Base-by-base conservation (phyloP, 2,888 invertebrate genomes). In the Gymnocheta viridis region DNA sequence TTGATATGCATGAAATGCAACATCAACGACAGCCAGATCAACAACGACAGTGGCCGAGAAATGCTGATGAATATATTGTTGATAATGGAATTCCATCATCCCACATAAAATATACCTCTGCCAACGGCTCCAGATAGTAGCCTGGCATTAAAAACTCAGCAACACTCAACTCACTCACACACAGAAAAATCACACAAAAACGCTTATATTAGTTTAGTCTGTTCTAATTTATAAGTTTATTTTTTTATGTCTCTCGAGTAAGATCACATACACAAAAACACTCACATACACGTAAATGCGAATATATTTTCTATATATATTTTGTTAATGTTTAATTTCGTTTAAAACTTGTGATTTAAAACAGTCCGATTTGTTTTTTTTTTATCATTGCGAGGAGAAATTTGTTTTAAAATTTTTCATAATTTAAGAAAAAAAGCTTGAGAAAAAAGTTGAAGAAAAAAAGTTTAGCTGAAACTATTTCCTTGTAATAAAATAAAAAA, bases 41-140 rank as follows among this genome's bases (percentile, higher is more conserved):
- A 17, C 19, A 17, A 19, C 35, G n/a, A 22, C 54, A 44, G 44
- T 12, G 35, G 56, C 14, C 67, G 12, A 12, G 14, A 35, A 58
- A 58, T 41, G 12, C n/a, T 49, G 29, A 29, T 60, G 49, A 35
- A 60, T 19, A 67, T 49, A 32, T 56, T 6, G 24, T 49, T 58
- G 27, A 67, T 47, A 77, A 77, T 29, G 17, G 7, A 41, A 58
- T 47, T 5, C 62, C 54, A 24, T 67, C 67, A 60, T 74, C 73
- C 19, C 29, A 58, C 49, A 66, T 35, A n/a, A n/a, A n/a, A 24
- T 27, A 67, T 69, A 81, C 72, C 49, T 58, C 81, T 19, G n/a
- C 84, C 54, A 72, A 78, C 29, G 77, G 77, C 54, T 81, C 69
- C 29, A 84, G 84, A 73, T 84, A 84, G 81, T 84, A 84, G 77